These are phyloP conservation scores for Eubasilissa regina DNA, from an alignment of 1,140 invertebrate species.

Conservation along the genomic window DNA sequence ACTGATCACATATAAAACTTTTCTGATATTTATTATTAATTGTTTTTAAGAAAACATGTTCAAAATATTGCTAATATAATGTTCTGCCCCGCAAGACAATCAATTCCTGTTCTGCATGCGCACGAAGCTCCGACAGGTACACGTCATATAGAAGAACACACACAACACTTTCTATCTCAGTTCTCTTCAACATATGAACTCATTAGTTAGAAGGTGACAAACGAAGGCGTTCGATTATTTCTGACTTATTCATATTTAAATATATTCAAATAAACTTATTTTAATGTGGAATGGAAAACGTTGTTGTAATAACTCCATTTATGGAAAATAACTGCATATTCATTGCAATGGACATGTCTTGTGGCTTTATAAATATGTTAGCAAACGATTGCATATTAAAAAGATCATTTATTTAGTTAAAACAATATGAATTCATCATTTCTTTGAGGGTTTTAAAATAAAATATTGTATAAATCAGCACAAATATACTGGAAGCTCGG, in stretches of 20 bases:
- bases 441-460: too few relatives aligned
- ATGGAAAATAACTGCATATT: neutral
- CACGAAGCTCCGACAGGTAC: constrained; percentile 54
- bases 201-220: neutral
- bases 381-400: too few relatives aligned
- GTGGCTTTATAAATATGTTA: too few relatives aligned
- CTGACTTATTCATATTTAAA: neutral
- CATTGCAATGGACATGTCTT: neutral
- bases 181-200: neutral
- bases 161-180: constrained; percentile 21
- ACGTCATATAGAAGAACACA: constrained; percentile 8
- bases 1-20: too few relatives aligned
- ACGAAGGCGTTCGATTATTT: neutral
- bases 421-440: too few relatives aligned
- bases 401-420: too few relatives aligned
- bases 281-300: neutral
- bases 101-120: constrained; percentile 58
- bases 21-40: too few relatives aligned
- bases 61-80: neutral
- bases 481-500: too few relatives aligned
- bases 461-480: too few relatives aligned
- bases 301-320: constrained; percentile 12
- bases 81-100: constrained; percentile 50
- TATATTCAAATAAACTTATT: neutral
- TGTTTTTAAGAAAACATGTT: too few relatives aligned